Evolutionary conservation across 30 jellyfish, hydroid and myxozoan genomes (phyloP), one percentile per base, ranked within the genome.

Genomic region (Hydractinia symbiolongicarpus): DNA sequence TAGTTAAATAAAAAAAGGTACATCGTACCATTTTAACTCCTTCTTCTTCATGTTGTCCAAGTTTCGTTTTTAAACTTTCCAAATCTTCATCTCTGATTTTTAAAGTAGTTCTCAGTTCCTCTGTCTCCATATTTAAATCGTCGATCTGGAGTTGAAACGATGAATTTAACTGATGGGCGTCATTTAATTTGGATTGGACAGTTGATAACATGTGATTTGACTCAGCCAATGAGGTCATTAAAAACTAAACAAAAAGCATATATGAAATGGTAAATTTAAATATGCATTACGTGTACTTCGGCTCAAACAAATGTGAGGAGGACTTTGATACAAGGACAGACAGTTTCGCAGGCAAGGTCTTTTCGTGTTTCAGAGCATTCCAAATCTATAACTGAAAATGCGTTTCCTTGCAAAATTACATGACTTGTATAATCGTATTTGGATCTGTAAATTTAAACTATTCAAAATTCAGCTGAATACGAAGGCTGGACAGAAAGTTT

Each of bases 241-340:
- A 77, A 60, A 77, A 77, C 85, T 77, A 60, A 77, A 76, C 78
- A 67, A 7, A 71, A 53, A 20, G n/a, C n/a, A n/a, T n/a, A 20
- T n/a, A 71, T n/a, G 68, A 71, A 9, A 20, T 58, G 1, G 15
- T 58, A 30, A 30, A 30, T 30, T 30, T 30, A 30, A 30, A 30
- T 0, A 30, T 30, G 44, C 44, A 30, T 30, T n/a, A n/a, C 1
- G 44, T 30, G 1, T 30, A 30, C 1, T 30, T 30, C 44, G 2
- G 44, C 44, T 30, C 44, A 30, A 30, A 30, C 44, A 30, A 30
- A 30, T 2, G 44, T 0, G 44, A 30, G 44, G 44, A 30, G 2
- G 44, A 30, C 44, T 30, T 30, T 30, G 2, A 30, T 30, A 30
- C 44, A 30, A 30, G 44, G 44, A 30, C 44, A 30, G 44, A 30